Base-by-base conservation (phyloP, 2,888 invertebrate genomes). In the Xanthostigma xanthostigma region DNA sequence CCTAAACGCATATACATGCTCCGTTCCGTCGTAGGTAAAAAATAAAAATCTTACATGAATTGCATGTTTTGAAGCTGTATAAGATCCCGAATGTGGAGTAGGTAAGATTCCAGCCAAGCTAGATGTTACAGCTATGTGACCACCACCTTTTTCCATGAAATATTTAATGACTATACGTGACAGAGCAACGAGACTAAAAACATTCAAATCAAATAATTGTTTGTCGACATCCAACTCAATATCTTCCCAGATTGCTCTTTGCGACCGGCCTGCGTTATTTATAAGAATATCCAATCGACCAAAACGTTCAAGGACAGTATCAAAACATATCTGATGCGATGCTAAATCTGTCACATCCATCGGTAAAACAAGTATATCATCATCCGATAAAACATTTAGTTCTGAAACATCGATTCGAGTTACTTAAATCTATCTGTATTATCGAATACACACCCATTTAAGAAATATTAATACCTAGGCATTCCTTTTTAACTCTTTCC, bases 181-280 rank as follows among this genome's bases (percentile, higher is more conserved):
- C 46, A 91, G 68, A 53, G 81, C 76, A 1, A 90, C 62, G 6
- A 79, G 71, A 0, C 81, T 74, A 54, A 90, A 81, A 1, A 88
- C 84, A 63, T 91, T 87, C 48, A 89, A 61, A 36, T 87, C 79
- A 60, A 90, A 84, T 57, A 88, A 68, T 51, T 83, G 75, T 42
- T 70, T 71, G 62, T 91, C 89, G 0, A 90, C 87, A 40, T 69
- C 64, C 1, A 84, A 53, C 1, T 81, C 76, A 42, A 82, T 84
- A 1, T 79, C 70, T 52, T 81, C 79, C 81, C 84, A 88, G 14
- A 63, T 57, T 1, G 83, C 83, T 53, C 88, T 69, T 62, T 90
- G 89, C 8, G 84, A 83, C 48, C 86, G 67, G 0, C 88, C 89
- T 2, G 88, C 88, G 67, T 90, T 90, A 60, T 84, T 86, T 0